Percentiles rank a stretch among this genome's conserved stretches.
Conservation (phyloP, 2,113 vertebrate genomes). For the Haemorhous mexicanus region DNA sequence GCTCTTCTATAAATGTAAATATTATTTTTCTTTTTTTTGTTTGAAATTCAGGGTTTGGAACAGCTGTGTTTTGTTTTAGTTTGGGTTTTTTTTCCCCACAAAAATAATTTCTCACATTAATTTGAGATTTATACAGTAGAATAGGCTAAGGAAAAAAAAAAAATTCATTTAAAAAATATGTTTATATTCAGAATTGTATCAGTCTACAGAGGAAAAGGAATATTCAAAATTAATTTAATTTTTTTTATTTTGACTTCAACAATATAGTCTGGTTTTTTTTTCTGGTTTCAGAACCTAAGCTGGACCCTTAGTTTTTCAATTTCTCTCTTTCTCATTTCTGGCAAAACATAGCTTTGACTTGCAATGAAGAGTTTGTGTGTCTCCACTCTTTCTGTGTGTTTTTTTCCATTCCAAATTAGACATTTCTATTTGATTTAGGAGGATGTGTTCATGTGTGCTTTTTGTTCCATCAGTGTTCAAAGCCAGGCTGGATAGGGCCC, state of each 20-base stretch:
- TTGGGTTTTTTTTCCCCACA: not conserved
- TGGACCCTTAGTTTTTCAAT: not conserved
- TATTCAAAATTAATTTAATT: not conserved
- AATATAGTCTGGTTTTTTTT: not conserved
- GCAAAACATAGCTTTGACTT: not conserved
- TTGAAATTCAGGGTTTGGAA: not conserved
- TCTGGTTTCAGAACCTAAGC: not conserved
- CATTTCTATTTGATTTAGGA: not conserved
- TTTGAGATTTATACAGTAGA: not conserved
- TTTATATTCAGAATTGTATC: not conserved
- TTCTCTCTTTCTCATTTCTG: not conserved
- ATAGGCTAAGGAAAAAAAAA: not conserved
- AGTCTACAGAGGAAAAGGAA: not conserved
- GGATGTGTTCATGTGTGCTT: not conserved
- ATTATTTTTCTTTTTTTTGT: not conserved
- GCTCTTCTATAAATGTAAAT: not conserved
- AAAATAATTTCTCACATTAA: not conserved
- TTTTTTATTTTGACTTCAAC: not conserved
- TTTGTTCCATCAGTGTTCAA: not conserved
- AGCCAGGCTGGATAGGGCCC: not conserved
- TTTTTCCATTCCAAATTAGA: not conserved
- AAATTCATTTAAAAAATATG: not conserved
- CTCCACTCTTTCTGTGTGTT: not conserved
- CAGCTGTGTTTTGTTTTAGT: too few relatives aligned
- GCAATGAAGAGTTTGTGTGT: not conserved